Base-by-base conservation (phyloP, 2,888 invertebrate genomes). In the Agriopis leucophaearia region DNA sequence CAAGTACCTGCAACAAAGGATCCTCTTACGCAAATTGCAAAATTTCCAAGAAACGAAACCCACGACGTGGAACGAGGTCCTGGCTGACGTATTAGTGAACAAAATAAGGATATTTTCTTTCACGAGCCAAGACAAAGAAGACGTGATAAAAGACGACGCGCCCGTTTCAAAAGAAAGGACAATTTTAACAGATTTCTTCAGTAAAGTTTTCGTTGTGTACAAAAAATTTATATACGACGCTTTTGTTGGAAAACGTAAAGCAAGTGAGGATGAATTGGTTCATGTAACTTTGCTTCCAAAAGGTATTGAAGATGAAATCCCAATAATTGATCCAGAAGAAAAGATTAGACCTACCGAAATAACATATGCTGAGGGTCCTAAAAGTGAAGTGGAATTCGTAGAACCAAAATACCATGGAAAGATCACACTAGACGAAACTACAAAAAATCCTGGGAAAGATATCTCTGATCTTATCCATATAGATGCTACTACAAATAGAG, bases 11-110 rank as follows among this genome's bases (percentile, higher is more conserved):
- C 64, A 64, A 87, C 85, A 88, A 83, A 85, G 78, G 74, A 79
- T 81, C 77, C 83, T 89, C 70, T 85, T 88, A 83, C 87, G 88
- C 70, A 91, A 89, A 88, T 86, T 90, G 82, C 89, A 87, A 78
- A 87, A 84, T 80, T 78, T 84, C 70, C 81, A 87, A 79, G 83
- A 84, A 52, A 71, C 77, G 60, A 84, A 85, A 76, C 83, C 84
- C 62, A 76, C 82, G 69, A 82, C 87, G 63, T 92, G 91, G 92
- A 91, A 90, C 79, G 88, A 90, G 72, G 84, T 92, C 66, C 75
- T 92, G 45, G 92, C 92, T 7, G 87, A 89, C 71, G 85, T 87
- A 66, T 79, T 92, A 71, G 87, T 91, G 75, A 88, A 87, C 68
- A 88, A 84, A 79, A 85, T 90, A 75, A 86, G 82, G 72, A 81